Evolutionary conservation across 2,888 invertebrate species (phyloP), one percentile per base, ranked within the genome.

Genomic region (Embidobia sp.): DNA sequence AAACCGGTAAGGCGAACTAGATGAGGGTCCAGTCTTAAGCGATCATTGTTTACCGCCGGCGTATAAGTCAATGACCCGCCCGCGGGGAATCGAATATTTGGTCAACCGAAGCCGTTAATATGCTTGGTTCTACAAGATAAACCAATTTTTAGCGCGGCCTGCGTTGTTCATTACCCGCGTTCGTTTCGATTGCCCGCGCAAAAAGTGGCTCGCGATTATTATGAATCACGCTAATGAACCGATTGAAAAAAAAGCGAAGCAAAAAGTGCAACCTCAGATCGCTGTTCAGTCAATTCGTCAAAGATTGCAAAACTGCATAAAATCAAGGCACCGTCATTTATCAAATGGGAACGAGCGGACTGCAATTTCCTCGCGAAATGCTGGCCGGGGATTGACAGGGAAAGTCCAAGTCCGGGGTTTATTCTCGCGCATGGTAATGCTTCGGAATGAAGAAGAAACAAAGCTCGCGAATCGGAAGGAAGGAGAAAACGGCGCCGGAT

Each of bases 381-480:
- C n/a, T n/a, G n/a, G n/a, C n/a, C n/a, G n/a, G n/a, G n/a, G n/a
- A 16, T 16, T 7, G 7, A 6, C 3, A 31, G 4, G 4, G 33
- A 53, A 35, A 37, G 15, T 10, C 15, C n/a, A n/a, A n/a, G n/a
- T n/a, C n/a, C 10, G 16, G 19, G 8, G 18, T 59, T 44, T 13
- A 59, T 18, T 46, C 35, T 44, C 22, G 33, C 15, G 10, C 46
- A 48, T 48, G 48, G 48, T 48, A 61, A 61, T 10, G 31, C 15
- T 42, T 15, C n/a, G 31, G 33, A 59, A 44, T 35, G 40, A 61
- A 33, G 46, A 44, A 59, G 37, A 64, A 72, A 64, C 49, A 64
- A 57, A 46, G 49, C 27, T 22, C 26, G 49, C 35, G 73, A 48
- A 51, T 70, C 31, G 44, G 53, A 53, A 29, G 19, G n/a, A 59